These are phyloP conservation scores for Tachuris rubrigastra DNA, from an alignment of 2,113 vertebrate species.

Conservation along the genomic window DNA sequence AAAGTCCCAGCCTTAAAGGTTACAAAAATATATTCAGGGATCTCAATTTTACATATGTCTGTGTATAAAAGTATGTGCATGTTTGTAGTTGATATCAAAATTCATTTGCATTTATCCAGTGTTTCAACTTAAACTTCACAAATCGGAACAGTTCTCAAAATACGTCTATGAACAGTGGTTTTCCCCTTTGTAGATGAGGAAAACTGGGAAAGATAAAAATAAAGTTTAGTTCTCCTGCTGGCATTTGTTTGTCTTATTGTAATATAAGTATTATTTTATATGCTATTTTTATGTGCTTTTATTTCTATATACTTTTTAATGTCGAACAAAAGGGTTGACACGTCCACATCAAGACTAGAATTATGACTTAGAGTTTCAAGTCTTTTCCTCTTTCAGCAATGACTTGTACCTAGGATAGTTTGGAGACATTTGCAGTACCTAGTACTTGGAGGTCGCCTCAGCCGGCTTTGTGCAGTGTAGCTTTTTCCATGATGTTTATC, in stretches of 20 bases:
- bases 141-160: not conserved
- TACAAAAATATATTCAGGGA: not conserved
- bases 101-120: not conserved
- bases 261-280: not conserved
- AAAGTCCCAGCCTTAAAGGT: not conserved
- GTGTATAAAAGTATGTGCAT: not conserved
- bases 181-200: not conserved
- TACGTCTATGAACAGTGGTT: not conserved
- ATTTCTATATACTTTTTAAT: not conserved
- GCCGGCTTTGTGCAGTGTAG: not conserved
- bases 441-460: not conserved
- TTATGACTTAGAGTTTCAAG: not conserved
- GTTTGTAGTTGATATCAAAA: not conserved
- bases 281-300: not conserved
- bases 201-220: not conserved
- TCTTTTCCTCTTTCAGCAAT: not conserved
- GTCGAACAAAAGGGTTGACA: not conserved
- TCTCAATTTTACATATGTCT: not conserved
- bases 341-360: not conserved
- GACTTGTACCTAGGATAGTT: not conserved
- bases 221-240: not conserved
- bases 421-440: not conserved
- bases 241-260: not conserved
- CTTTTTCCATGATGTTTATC: not conserved
- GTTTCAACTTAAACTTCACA: not conserved